Base-by-base conservation (phyloP, 1,140 invertebrate species). In the Rhagoletis zephyria region DNA sequence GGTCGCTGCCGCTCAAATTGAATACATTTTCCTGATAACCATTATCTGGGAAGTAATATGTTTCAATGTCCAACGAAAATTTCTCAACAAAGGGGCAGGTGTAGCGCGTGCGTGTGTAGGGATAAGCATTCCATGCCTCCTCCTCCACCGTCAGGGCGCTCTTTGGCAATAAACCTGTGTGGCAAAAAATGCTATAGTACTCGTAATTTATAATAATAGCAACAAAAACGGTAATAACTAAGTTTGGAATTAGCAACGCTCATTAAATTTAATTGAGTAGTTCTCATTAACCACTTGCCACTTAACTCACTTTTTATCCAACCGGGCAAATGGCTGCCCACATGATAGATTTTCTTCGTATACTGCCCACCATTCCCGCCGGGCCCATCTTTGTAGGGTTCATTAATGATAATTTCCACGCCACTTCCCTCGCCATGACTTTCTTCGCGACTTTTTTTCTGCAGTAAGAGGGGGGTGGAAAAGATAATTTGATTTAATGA, bases 51-150 rank as follows among this genome's bases (percentile, higher is more conserved):
- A 96, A 97, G 94, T 99, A 99, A 91, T 97, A 97, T 0, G 99
- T 99, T 94, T 99, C 99, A 90, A 99, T 99, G 94, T 99, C 99
- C 89, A 99, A 94, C 85, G 96, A 97, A 94, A 99, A 99, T 93
- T 99, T 98, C 93, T 99, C 98, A 85, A 99, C 97, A 95, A 99
- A 99, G 51, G 98, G 98, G 93, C 98, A 99, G n/a, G 97, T 98
- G 92, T 98, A 98, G 89, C 98, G 95, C 3, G 99, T 99, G 94
- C 99, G 99, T 19, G 99, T 99, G 90, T 99, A 99, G 0, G 99
- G 99, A 95, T 99, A 99, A 51, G 98, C 98, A 94, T 99, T 99
- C 99, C 99, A 99, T 3, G 98, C 98, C 94, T 99, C 98, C 93
- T 99, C 99, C 93, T 99, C 98, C 0, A 98, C 98, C 87, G 97